Percentiles rank a stretch among this genome's conserved stretches.
These are phyloP conservation scores for Pectinophora gossypiella DNA, from an alignment of 1,140 invertebrate genomes.

Conservation along the genomic window DNA sequence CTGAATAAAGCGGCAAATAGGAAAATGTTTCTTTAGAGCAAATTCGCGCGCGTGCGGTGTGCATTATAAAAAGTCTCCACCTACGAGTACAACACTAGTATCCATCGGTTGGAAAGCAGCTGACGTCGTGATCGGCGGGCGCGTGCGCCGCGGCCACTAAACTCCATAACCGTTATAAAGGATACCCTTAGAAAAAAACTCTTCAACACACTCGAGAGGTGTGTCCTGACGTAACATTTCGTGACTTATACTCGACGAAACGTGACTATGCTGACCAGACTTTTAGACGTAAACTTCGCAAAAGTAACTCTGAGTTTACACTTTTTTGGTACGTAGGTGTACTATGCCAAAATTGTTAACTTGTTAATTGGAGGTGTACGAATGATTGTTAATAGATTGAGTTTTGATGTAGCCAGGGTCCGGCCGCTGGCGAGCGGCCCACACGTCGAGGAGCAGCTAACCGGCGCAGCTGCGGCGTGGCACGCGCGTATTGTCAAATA, in stretches of 20 bases:
- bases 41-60: too few relatives aligned
- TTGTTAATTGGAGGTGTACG: too few relatives aligned
- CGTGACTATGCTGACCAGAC: constrained; percentile 60
- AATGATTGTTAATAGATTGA: too few relatives aligned
- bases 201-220: constrained; percentile 14
- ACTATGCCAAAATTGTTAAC: not conserved
- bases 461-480: not conserved
- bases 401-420: too few relatives aligned
- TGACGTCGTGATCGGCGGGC: constrained; percentile 14
- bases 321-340: not conserved
- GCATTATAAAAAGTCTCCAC: not conserved
- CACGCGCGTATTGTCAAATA: not conserved
- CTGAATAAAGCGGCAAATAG: too few relatives aligned
- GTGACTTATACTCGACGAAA: constrained; percentile 37
- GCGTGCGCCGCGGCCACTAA: constrained; percentile 17
- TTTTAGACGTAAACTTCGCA: not conserved
- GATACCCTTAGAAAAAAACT: constrained; percentile 24
- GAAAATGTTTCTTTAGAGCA: too few relatives aligned
- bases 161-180: constrained; percentile 27
- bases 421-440: not conserved
- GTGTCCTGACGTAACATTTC: constrained; percentile 51
- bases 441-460: too few relatives aligned
- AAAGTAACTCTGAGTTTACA: not conserved
- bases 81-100: not conserved
- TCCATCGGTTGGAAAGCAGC: constrained; percentile 1